Conservation (phyloP, 2,797 vertebrate genomes). For the Artibeus lituratus region DNA sequence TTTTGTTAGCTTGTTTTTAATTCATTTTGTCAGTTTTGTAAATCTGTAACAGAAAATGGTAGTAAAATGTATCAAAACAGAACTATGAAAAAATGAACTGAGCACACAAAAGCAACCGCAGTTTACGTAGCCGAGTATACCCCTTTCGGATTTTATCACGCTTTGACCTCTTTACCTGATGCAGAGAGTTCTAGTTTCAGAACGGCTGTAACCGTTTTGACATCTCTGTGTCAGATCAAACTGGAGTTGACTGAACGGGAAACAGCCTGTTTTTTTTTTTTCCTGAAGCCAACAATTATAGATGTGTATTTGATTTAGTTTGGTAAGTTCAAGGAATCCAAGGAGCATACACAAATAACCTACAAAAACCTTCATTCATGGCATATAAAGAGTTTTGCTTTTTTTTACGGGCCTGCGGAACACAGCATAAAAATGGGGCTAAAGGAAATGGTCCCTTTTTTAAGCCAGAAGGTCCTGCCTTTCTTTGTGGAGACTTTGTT, state of each 20-base stretch:
- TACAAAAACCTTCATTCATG: background rate
- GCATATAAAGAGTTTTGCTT: background rate
- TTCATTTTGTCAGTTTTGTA: background rate
- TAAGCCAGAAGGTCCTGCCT: background rate
- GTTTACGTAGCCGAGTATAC: background rate
- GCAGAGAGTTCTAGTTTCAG: background rate
- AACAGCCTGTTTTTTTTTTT: background rate
- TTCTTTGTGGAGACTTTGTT: background rate
- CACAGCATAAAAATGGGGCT: background rate
- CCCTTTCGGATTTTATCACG: background rate
- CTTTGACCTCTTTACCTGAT: background rate
- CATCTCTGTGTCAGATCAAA: background rate
- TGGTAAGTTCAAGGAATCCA: background rate
- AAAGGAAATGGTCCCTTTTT: background rate
- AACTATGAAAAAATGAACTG: background rate
- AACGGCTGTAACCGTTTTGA: background rate
- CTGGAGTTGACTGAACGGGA: background rate
- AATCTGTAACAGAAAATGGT: background rate
- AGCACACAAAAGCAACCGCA: background rate
- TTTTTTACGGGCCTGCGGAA: background rate
- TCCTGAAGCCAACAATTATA: background rate
- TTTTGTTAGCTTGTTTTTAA: background rate
- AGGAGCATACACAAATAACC: background rate
- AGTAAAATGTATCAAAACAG: background rate
- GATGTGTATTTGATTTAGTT: background rate